A percentile compares a stretch with the other conserved stretches of the same genome.
Evolutionary conservation across 2,797 vertebrate genomes (phyloP).

Genomic region (Lacerta bilineata): DNA sequence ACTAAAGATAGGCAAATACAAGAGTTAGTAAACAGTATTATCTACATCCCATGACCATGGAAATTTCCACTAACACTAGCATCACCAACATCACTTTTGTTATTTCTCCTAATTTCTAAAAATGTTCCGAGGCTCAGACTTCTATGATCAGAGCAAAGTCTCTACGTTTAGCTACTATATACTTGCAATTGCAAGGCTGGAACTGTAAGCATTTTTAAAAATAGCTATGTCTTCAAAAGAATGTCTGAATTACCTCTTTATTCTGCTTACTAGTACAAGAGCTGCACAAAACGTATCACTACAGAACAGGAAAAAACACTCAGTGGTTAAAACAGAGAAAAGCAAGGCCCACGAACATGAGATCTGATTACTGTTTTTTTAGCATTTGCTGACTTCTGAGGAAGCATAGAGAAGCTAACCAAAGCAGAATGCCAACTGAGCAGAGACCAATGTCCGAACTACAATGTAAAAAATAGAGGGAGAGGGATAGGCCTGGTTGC

Average conservation of each 20-base stretch:
- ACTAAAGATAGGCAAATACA: background rate
- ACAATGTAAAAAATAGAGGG: background rate
- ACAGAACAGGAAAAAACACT: background rate
- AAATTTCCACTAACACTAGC: constrained; percentile 51
- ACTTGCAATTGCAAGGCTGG: background rate
- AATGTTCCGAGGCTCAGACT: background rate
- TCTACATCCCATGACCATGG: background rate
- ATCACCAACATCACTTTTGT: background rate
- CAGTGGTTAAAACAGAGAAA: background rate
- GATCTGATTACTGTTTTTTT: background rate
- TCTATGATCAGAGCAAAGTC: background rate
- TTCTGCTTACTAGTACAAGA: background rate
- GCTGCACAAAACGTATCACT: background rate
- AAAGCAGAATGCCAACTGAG: background rate
- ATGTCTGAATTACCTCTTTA: background rate
- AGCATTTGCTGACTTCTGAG: background rate
- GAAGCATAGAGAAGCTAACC: background rate
- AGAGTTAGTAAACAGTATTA: constrained; percentile 30
- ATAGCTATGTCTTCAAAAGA: background rate
- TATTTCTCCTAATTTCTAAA: background rate
- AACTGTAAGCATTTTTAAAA: background rate
- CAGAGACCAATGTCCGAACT: background rate
- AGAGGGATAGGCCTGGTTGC: background rate
- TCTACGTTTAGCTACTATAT: background rate
- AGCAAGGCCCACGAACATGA: background rate